These are phyloP conservation scores for Myotis lucifugus DNA, from an alignment of 2,113 vertebrate species.

Conservation along the genomic window DNA sequence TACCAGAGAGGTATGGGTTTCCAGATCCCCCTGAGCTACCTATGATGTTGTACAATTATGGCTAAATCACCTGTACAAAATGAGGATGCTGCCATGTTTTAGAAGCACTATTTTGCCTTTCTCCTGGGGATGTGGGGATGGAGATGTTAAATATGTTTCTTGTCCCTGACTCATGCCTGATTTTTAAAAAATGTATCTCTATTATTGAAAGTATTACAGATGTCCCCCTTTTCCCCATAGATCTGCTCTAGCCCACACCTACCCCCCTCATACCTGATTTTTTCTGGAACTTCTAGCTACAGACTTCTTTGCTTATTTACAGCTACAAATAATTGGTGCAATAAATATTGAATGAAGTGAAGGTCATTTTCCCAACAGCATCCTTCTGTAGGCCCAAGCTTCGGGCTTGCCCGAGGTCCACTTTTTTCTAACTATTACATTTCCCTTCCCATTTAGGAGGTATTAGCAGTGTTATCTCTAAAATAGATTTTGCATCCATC, in stretches of 20 bases:
- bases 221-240: no score
- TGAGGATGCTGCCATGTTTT: not conserved
- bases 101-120: conserved; percentile 33
- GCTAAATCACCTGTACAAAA: not conserved
- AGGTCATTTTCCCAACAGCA: not conserved
- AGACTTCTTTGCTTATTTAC: not conserved
- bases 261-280: not conserved
- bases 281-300: not conserved
- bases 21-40: not conserved
- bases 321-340: not conserved
- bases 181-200: not conserved
- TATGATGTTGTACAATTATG: not conserved
- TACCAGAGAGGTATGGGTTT: not conserved
- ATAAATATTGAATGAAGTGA: not conserved
- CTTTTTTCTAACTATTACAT: not conserved
- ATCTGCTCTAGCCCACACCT: no score
- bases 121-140: not conserved
- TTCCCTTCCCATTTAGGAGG: not conserved
- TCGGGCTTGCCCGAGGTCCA: not conserved
- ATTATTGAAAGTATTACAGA: no score
- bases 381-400: not conserved
- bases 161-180: not conserved
- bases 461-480: not conserved
- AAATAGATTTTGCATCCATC: not conserved
- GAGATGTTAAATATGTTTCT: conserved; percentile 22